Percentiles rank a stretch among this genome's conserved stretches.
phyloP scores from a whole-genome alignment of 2,888 invertebrate genomes.

The Tribolium freemani region DNA sequence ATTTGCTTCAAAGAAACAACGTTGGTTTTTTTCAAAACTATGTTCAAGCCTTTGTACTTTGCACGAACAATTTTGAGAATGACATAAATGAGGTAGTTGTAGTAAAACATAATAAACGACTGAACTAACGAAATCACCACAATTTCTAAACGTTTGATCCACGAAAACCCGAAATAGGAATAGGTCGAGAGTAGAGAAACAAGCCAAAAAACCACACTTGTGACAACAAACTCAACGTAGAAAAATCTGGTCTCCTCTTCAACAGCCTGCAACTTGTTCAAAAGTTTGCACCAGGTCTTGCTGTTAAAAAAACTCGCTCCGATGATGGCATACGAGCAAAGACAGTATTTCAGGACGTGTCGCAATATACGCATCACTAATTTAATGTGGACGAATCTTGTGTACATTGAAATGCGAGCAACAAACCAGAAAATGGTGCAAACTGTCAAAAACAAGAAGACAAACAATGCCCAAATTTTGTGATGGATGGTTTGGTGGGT shows the following conservation, averaged over 20 bases:
- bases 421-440: not conserved
- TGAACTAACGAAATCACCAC: not conserved
- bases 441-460: not conserved
- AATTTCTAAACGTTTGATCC: not conserved
- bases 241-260: not conserved
- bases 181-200: not conserved
- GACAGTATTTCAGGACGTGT: not conserved
- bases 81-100: not conserved
- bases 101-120: constrained; percentile 2
- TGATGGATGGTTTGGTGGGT: not conserved
- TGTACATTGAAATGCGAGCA: not conserved
- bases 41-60: not conserved
- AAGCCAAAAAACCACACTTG: not conserved
- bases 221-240: not conserved
- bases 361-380: constrained; percentile 6
- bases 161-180: not conserved
- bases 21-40: not conserved
- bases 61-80: not conserved
- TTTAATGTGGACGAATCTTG: not conserved
- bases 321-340: constrained; percentile 9
- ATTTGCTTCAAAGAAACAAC: not conserved
- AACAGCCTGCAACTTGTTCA: no score
- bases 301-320: not conserved
- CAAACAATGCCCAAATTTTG: not conserved
- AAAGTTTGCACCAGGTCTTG: not conserved